A percentile compares a stretch with the other conserved stretches of the same genome.
Conservation (phyloP, 2,888 invertebrate genomes). For the Drosophila imparisetae region DNA sequence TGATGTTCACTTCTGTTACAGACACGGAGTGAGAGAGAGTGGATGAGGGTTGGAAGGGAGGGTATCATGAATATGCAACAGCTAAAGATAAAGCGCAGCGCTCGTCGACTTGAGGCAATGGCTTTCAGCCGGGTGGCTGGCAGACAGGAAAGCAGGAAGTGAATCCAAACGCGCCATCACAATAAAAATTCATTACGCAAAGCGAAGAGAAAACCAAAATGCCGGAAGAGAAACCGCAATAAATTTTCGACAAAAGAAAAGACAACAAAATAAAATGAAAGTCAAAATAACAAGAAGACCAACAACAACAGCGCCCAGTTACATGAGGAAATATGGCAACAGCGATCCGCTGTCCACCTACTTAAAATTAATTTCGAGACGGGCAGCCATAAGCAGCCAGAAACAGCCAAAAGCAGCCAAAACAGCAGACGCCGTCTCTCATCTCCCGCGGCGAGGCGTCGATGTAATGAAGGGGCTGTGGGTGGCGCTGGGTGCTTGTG, state of each 20-base stretch:
- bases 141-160: constrained; percentile 47
- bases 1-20: constrained; percentile 55
- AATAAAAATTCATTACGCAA: constrained; percentile 80
- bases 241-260: constrained; percentile 65
- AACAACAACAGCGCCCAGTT: constrained; percentile 60
- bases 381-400: constrained; percentile 35
- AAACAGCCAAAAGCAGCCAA: constrained; percentile 24
- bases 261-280: constrained; percentile 38
- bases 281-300: constrained; percentile 37
- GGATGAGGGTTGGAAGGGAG: background rate
- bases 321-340: constrained; percentile 78
- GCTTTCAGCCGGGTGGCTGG: constrained; percentile 10
- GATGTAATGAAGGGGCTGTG: constrained; percentile 43
- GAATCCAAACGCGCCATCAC: constrained; percentile 74
- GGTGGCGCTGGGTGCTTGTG: background rate
- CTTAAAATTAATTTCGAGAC: constrained; percentile 77
- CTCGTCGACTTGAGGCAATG: constrained; percentile 30
- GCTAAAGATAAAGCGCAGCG: constrained; percentile 62
- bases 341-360: constrained; percentile 78
- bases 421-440: constrained; percentile 37
- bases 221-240: constrained; percentile 76
- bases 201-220: constrained; percentile 66
- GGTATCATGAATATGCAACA: constrained; percentile 73
- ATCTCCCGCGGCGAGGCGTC: constrained; percentile 68
- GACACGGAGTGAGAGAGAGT: background rate